phyloP scores from a whole-genome alignment of 2,888 invertebrate genomes.

The Amblyjoppa proteus region DNA sequence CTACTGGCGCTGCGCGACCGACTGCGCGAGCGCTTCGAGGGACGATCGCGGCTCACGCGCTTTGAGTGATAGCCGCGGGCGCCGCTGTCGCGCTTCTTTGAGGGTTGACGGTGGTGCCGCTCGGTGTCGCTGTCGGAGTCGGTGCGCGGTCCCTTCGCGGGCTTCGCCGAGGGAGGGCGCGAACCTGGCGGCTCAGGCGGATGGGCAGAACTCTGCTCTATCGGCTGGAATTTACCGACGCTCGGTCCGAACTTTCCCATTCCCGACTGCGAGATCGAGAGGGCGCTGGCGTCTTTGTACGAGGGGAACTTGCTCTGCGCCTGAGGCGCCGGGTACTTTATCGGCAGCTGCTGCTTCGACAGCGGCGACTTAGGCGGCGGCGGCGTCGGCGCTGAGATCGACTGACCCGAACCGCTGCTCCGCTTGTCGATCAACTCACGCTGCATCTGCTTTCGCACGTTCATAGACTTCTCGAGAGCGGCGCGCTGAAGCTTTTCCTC shows the following conservation, averaged over 20 bases:
- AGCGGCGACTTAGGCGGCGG: conserved; percentile 80
- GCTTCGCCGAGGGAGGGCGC: conserved; percentile 81
- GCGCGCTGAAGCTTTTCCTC: conserved; percentile 84
- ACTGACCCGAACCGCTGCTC: conserved; percentile 66
- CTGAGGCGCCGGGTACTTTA: conserved; percentile 82
- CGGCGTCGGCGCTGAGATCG: conserved; percentile 77
- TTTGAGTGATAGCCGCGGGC: conserved; percentile 73
- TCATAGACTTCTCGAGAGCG: conserved; percentile 81
- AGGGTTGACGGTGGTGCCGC: conserved; percentile 78
- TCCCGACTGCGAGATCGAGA: conserved; percentile 52
- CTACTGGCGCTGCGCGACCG: conserved; percentile 87
- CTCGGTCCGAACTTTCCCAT: conserved; percentile 78
- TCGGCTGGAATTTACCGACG: conserved; percentile 83
- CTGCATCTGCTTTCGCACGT: conserved; percentile 83
- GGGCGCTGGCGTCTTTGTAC: conserved; percentile 77
- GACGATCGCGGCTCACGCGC: conserved; percentile 79
- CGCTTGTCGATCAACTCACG: conserved; percentile 82
- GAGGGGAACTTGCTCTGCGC: conserved; percentile 81
- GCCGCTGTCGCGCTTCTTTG: conserved; percentile 84
- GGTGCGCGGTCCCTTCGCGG: conserved; percentile 87
- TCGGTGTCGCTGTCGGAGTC: conserved; percentile 85
- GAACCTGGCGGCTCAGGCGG: conserved; percentile 81
- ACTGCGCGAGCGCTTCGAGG: conserved; percentile 80
- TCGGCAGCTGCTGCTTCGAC: conserved; percentile 78
- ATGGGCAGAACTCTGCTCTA: conserved; percentile 77